Conservation (phyloP, 1,140 invertebrate species). For the Sycophaga agraensis region DNA sequence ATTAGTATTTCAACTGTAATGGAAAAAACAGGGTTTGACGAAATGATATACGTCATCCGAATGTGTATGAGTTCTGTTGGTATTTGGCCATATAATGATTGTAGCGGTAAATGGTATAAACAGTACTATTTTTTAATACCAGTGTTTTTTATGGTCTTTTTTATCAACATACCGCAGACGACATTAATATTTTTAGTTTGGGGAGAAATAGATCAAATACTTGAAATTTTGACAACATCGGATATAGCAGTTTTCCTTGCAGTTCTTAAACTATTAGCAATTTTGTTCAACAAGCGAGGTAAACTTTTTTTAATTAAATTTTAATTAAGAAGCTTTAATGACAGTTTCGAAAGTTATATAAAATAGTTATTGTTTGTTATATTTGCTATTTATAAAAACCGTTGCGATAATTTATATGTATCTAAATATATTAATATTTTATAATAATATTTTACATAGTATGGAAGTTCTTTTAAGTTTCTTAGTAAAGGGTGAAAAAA, state of each 20-base stretch:
- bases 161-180: slow-evolving; percentile 16
- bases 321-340: background rate
- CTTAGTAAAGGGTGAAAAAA: too few species aligned
- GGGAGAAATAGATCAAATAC: slow-evolving; percentile 9
- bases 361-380: too few species aligned
- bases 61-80: slow-evolving; percentile 4
- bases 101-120: background rate
- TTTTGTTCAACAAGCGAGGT: slow-evolving; percentile 23
- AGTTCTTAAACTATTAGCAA: background rate
- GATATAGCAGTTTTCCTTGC: background rate
- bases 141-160: slow-evolving; percentile 9
- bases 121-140: background rate
- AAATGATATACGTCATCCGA: background rate
- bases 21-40: too few species aligned
- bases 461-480: too few species aligned
- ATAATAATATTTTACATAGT: too few species aligned
- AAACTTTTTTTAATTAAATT: background rate
- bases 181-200: background rate
- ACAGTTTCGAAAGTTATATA: background rate
- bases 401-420: too few species aligned
- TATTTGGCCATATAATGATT: background rate
- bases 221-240: slow-evolving; percentile 13
- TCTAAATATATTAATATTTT: background rate
- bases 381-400: too few species aligned
- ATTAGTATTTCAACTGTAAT: too few species aligned